These are phyloP conservation scores for Chesias legatella DNA, from an alignment of 2,888 invertebrate genomes.

Conservation along the genomic window DNA sequence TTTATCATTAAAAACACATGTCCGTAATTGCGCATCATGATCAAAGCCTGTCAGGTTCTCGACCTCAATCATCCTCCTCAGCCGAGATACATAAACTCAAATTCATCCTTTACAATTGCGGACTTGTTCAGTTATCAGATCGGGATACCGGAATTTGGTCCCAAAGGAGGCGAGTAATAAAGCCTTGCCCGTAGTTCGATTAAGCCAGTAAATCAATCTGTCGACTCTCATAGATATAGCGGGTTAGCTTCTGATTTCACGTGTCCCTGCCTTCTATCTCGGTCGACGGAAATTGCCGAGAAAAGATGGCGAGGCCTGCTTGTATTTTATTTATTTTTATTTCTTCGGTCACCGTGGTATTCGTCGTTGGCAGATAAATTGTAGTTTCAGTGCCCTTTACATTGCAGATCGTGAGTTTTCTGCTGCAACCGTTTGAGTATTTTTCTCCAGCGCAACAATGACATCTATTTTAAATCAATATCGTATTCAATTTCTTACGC, in stretches of 20 bases:
- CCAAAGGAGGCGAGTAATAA: slow-evolving; percentile 51
- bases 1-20: too few relatives aligned
- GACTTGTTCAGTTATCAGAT: slow-evolving; percentile 39
- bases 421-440: slow-evolving; percentile 30
- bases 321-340: slow-evolving; percentile 65
- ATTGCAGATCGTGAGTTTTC: slow-evolving; percentile 20
- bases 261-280: slow-evolving; percentile 61
- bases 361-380: slow-evolving; percentile 49
- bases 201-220: slow-evolving; percentile 67
- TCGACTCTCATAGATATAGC: slow-evolving; percentile 62
- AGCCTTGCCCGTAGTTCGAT: slow-evolving; percentile 56
- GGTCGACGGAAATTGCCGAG: slow-evolving; percentile 65
- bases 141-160: slow-evolving; percentile 40
- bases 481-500: too few relatives aligned
- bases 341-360: slow-evolving; percentile 42
- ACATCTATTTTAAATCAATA: too few relatives aligned
- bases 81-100: slow-evolving; percentile 38
- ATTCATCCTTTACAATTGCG: slow-evolving; percentile 42
- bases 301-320: slow-evolving; percentile 57
- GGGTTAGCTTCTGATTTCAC: slow-evolving; percentile 71
- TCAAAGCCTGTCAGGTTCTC: not conserved
- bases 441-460: too few relatives aligned
- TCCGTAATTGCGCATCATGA: too few relatives aligned
- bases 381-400: slow-evolving; percentile 41
- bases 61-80: not conserved